These are phyloP conservation scores for Drosophila borborema DNA, from an alignment of 2,888 invertebrate species.

Conservation along the genomic window DNA sequence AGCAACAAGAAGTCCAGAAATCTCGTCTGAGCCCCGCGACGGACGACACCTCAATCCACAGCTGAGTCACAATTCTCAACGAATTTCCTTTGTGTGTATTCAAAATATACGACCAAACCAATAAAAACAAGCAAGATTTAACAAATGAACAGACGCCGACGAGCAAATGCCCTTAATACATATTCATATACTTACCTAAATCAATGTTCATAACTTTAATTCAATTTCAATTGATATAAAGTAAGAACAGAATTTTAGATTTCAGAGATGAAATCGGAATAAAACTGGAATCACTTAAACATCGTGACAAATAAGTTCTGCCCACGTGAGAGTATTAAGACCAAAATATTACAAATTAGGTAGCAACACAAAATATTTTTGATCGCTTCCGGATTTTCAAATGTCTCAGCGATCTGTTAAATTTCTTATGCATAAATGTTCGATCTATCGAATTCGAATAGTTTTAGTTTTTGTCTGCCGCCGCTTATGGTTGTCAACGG, in stretches of 20 bases:
- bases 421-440: slow-evolving; percentile 77
- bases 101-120: slow-evolving; percentile 8
- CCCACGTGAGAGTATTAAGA: not conserved
- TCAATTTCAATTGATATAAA: not conserved
- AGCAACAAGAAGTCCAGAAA: slow-evolving; percentile 13
- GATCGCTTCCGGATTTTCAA: slow-evolving; percentile 78
- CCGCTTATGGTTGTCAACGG: slow-evolving; percentile 75
- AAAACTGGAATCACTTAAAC: not conserved
- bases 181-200: no score
- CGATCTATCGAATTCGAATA: slow-evolving; percentile 55
- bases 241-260: not conserved
- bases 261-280: not conserved
- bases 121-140: slow-evolving; percentile 2
- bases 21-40: slow-evolving; percentile 15
- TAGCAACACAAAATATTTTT: slow-evolving; percentile 73
- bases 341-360: slow-evolving; percentile 25
- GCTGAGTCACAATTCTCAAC: slow-evolving; percentile 69
- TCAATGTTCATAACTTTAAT: no score
- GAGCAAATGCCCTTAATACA: not conserved
- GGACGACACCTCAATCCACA: slow-evolving; percentile 38
- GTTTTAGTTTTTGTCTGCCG: slow-evolving; percentile 48
- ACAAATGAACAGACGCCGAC: not conserved
- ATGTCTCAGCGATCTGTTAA: slow-evolving; percentile 62
- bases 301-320: not conserved
- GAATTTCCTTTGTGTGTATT: slow-evolving; percentile 42